Conservation (phyloP, 1,140 invertebrate species). For the Drosophila parabipectinata region DNA sequence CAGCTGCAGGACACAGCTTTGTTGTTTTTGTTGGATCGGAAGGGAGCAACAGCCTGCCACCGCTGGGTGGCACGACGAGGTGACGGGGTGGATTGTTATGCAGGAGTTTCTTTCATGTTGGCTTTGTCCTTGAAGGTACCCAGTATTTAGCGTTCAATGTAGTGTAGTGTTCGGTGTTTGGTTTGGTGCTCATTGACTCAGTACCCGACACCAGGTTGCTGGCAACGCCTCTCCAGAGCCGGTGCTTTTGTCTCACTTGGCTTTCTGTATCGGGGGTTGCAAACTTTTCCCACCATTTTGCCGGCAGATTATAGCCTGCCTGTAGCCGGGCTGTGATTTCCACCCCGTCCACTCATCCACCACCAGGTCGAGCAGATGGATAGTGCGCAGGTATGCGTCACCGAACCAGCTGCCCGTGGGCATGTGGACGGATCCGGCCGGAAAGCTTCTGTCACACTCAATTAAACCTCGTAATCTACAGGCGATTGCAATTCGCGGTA, state of each 20-base stretch:
- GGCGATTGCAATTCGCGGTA: background rate
- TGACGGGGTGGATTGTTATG: constrained; percentile 37
- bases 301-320: constrained; percentile 15
- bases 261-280: constrained; percentile 48
- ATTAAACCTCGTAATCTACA: background rate
- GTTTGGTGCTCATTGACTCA: constrained; percentile 4
- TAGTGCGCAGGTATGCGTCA: constrained; percentile 71
- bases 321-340: constrained; percentile 37
- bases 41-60: constrained; percentile 43
- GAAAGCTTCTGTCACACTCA: constrained; percentile 12
- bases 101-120: constrained; percentile 12
- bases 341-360: constrained; percentile 18
- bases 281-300: constrained; percentile 55
- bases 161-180: background rate
- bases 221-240: constrained; percentile 53
- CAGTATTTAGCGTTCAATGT: constrained; percentile 6
- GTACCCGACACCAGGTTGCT: constrained; percentile 39
- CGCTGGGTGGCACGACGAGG: constrained; percentile 17
- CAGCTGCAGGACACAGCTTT: constrained; percentile 58
- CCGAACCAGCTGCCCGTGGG: constrained; percentile 55
- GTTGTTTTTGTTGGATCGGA: background rate
- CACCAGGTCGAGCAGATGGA: constrained; percentile 29
- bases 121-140: constrained; percentile 58
- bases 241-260: constrained; percentile 70
- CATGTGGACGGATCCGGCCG: constrained; percentile 27